These are phyloP conservation scores for Sycophaga agraensis DNA, from an alignment of 1,140 invertebrate species.

Conservation along the genomic window DNA sequence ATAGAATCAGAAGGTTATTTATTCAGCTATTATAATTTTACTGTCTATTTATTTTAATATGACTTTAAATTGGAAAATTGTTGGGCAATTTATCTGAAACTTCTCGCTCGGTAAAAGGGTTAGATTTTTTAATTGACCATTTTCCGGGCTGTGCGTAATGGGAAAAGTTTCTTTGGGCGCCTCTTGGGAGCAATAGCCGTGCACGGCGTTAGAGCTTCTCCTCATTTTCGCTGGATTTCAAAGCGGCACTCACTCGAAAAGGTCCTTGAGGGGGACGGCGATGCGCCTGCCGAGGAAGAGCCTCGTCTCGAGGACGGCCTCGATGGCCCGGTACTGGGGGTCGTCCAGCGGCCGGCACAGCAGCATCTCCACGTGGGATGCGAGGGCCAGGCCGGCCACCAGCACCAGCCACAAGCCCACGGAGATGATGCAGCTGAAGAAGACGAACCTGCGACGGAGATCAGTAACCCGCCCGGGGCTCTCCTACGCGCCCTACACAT, in stretches of 20 bases:
- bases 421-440: slow-evolving; percentile 46
- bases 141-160: too few species aligned
- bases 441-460: slow-evolving; percentile 39
- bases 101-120: too few species aligned
- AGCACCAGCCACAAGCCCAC: slow-evolving; percentile 47
- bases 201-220: too few species aligned
- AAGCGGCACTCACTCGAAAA: slow-evolving; percentile 47
- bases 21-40: too few species aligned
- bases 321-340: slow-evolving; percentile 46
- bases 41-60: too few species aligned
- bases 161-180: too few species aligned
- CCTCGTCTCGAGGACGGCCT: slow-evolving; percentile 47
- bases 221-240: too few species aligned
- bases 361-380: slow-evolving; percentile 48
- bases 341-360: slow-evolving; percentile 50
- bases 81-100: too few species aligned
- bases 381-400: slow-evolving; percentile 39
- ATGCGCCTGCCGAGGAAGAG: slow-evolving; percentile 44
- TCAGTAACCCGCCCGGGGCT: background rate
- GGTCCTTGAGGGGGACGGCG: slow-evolving; percentile 44
- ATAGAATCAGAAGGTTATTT: too few species aligned
- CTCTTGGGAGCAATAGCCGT: too few species aligned
- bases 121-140: too few species aligned
- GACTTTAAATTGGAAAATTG: too few species aligned
- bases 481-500: background rate